Evolutionary conservation across 2,797 vertebrate species (phyloP).

Genomic region (Melanotaenia maccullochi): DNA sequence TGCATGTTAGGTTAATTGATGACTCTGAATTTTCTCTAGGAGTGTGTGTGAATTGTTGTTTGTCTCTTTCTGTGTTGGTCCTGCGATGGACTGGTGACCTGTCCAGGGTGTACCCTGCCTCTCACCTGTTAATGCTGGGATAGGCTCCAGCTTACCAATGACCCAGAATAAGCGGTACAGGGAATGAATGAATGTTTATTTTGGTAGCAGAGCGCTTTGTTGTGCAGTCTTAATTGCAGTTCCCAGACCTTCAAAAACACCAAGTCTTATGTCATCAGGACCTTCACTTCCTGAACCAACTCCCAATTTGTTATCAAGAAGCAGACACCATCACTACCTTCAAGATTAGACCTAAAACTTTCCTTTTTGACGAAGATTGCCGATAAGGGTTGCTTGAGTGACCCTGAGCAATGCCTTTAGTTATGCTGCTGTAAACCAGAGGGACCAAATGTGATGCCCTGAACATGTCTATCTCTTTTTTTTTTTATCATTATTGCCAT

Average conservation of each 20-base stretch:
- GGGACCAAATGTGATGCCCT: too few species aligned
- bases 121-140: too few species aligned
- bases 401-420: neutral
- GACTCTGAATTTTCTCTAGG: too few species aligned
- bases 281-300: neutral
- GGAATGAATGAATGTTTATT: too few species aligned
- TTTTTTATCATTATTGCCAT: neutral
- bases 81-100: too few species aligned
- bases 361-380: neutral
- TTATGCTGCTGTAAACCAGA: neutral
- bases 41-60: too few species aligned
- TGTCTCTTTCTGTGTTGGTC: too few species aligned
- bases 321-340: neutral
- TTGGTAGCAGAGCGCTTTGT: neutral
- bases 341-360: neutral
- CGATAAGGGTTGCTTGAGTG: neutral
- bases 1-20: too few species aligned
- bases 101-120: too few species aligned
- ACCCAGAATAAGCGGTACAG: too few species aligned
- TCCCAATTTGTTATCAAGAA: neutral
- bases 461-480: neutral
- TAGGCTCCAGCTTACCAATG: too few species aligned
- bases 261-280: neutral
- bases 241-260: neutral
- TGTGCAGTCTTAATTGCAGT: neutral